Conservation (phyloP, 2,113 vertebrate genomes). For the Athene cunicularia region DNA sequence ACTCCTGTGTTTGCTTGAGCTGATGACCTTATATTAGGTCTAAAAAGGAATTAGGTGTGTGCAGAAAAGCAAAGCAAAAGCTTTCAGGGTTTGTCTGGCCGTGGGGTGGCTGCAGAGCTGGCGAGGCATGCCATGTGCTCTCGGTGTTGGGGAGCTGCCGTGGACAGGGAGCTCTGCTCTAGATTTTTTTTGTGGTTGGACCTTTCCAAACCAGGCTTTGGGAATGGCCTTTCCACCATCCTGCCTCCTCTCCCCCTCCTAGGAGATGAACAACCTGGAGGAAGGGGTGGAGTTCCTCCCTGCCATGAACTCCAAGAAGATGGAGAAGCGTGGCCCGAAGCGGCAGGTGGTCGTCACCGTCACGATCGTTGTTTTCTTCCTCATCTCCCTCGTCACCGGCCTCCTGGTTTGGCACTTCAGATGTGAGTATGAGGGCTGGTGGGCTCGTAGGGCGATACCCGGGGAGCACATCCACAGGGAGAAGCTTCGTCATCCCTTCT, state of each 20-base stretch:
- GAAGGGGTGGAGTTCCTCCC: constrained; percentile 82
- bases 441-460: neutral
- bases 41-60: neutral
- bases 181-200: neutral
- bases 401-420: constrained; percentile 81
- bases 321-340: constrained; percentile 76
- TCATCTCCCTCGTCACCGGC: constrained; percentile 56
- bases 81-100: neutral
- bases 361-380: neutral
- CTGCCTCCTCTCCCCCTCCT: neutral
- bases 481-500: accelerated
- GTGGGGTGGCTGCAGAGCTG: neutral
- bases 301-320: constrained; percentile 74
- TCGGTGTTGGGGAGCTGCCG: accelerated
- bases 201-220: neutral
- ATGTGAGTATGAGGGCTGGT: constrained; percentile 60
- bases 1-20: neutral
- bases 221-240: neutral
- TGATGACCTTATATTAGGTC: neutral
- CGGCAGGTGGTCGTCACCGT: constrained; percentile 1
- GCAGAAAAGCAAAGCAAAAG: neutral
- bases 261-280: constrained; percentile 78
- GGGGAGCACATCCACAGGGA: accelerated
- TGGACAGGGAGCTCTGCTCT: neutral
- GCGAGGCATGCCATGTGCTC: neutral